Percentiles rank a stretch among this genome's conserved stretches.
phyloP scores from a whole-genome alignment of 2,113 vertebrate genomes.

The Oncorhynchus masou region DNA sequence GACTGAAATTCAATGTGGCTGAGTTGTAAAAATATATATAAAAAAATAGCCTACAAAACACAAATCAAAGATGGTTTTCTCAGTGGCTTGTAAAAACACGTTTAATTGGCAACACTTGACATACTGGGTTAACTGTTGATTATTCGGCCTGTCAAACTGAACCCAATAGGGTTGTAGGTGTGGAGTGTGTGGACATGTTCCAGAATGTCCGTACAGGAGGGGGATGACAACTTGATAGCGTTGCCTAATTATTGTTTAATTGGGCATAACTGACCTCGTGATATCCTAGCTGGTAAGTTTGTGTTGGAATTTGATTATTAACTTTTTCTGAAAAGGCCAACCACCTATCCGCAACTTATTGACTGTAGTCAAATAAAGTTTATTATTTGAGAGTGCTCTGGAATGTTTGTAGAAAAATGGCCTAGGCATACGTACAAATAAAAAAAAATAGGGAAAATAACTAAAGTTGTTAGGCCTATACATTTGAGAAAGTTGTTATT shows the following conservation, averaged over 20 bases:
- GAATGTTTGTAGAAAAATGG: not conserved
- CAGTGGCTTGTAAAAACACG: not conserved
- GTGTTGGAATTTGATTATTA: constrained; percentile 13
- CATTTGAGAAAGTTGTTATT: no score
- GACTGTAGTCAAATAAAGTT: not conserved
- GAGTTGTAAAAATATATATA: not conserved
- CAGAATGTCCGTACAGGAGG: not conserved
- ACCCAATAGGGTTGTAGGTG: not conserved
- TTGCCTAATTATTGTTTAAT: constrained; percentile 24
- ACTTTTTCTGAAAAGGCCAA: not conserved
- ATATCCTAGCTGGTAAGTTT: constrained; percentile 5
- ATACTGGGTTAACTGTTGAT: not conserved
- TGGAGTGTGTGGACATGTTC: not conserved
- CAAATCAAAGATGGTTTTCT: not conserved
- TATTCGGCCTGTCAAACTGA: not conserved
- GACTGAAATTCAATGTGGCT: not conserved
- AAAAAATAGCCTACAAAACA: not conserved
- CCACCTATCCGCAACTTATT: not conserved
- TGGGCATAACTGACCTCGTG: constrained; percentile 7
- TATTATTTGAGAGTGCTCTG: not conserved
- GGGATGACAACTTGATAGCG: constrained; percentile 3
- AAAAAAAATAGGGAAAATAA: not conserved
- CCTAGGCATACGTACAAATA: not conserved
- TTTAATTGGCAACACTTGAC: not conserved
- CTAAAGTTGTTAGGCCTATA: no score